Evolutionary conservation across 2,797 vertebrate species (phyloP).

Genomic region (Melanotaenia nigrans): DNA sequence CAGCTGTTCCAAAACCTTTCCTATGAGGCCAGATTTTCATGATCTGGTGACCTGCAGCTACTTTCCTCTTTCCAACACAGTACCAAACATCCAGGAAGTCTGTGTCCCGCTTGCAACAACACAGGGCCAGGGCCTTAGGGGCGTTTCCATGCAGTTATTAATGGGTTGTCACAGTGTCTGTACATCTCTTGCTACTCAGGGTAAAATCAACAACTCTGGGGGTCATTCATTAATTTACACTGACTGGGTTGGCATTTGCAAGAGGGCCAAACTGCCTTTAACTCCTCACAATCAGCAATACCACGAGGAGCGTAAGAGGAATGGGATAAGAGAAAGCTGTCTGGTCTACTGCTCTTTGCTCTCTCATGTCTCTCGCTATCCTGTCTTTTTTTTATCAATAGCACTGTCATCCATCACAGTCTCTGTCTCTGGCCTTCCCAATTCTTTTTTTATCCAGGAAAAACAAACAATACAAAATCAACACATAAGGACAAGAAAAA

Average conservation of each 20-base stretch:
- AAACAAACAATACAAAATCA: constrained; percentile 19
- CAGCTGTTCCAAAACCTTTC: constrained; percentile 14
- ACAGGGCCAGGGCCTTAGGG: constrained; percentile 48
- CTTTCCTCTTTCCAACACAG: constrained; percentile 60
- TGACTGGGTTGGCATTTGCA: constrained; percentile 43
- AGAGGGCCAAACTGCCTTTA: constrained; percentile 40
- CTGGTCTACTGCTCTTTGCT: constrained; percentile 21
- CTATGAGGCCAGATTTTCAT: constrained; percentile 27
- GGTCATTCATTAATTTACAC: constrained; percentile 73
- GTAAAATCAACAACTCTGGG: constrained; percentile 78
- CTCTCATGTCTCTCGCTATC: constrained; percentile 27
- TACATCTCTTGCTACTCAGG: constrained; percentile 66
- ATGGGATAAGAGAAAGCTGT: constrained; percentile 2
- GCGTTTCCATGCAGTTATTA: constrained; percentile 72
- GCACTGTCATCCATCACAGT: constrained; percentile 44
- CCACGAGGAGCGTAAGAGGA: constrained; percentile 9
- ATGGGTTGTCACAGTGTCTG: constrained; percentile 68
- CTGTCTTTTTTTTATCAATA: constrained; percentile 39
- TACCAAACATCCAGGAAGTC: constrained; percentile 66
- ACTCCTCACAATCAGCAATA: constrained; percentile 52
- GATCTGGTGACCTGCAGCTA: constrained; percentile 57
- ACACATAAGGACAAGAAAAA: constrained; percentile 8
- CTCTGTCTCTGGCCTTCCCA: constrained; percentile 22
- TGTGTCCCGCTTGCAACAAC: constrained; percentile 48
- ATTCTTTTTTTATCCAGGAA: constrained; percentile 23